These are phyloP conservation scores for Eristalis tenax DNA, from an alignment of 2,888 invertebrate species.

Conservation along the genomic window DNA sequence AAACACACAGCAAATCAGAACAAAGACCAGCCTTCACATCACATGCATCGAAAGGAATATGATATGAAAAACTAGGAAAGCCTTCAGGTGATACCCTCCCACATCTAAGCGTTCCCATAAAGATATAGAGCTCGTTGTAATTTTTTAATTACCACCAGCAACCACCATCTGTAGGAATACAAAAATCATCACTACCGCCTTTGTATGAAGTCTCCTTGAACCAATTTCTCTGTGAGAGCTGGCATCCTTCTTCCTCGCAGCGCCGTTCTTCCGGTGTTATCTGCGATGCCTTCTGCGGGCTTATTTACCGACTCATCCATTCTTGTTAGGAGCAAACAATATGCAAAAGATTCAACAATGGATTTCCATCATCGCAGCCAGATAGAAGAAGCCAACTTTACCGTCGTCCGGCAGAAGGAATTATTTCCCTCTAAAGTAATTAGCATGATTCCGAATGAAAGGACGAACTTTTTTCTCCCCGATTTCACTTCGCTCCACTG, in stretches of 20 bases:
- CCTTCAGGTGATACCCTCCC: neutral
- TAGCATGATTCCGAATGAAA: constrained; percentile 31
- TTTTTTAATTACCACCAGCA: neutral
- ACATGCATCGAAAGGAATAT: neutral
- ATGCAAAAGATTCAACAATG: constrained; percentile 24
- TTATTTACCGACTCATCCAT: constrained; percentile 1
- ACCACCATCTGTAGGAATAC: neutral
- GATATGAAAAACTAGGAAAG: neutral
- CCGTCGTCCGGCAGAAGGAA: neutral
- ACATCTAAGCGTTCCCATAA: neutral
- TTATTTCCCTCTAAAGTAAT: constrained; percentile 21
- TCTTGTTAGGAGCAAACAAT: constrained; percentile 19
- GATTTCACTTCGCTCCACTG: neutral
- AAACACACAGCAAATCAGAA: neutral
- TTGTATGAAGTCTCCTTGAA: neutral
- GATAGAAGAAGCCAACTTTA: constrained; percentile 17
- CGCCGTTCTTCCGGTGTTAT: neutral
- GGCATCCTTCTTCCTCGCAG: neutral
- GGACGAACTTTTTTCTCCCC: constrained; percentile 1
- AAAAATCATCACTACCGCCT: neutral
- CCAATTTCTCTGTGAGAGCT: neutral
- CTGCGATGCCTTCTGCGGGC: neutral
- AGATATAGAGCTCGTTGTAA: neutral
- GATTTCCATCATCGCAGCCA: constrained; percentile 4
- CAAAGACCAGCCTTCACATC: neutral